Evolutionary conservation across 2,888 invertebrate genomes (phyloP), one percentile per base, ranked within the genome.

Genomic region (Drosophila leonis): DNA sequence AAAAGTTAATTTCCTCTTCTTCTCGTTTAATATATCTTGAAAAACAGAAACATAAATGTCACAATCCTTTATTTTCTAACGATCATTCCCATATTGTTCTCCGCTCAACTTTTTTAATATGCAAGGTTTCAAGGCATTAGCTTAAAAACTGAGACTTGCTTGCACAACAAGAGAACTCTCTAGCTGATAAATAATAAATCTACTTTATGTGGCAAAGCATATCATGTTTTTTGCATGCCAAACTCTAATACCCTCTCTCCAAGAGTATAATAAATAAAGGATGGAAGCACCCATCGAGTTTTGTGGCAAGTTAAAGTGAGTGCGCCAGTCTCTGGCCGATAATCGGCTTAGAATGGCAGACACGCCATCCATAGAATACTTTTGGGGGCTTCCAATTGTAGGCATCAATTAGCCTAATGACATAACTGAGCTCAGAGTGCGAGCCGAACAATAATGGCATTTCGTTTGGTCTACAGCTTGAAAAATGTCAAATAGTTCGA

Each of bases 331-430:
- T 29, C 59, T 48, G 65, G 44, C 59, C 67, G 66, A 75, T 88
- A 86, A 86, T 90, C 90, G 90, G 85, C 90, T 86, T 87, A 87
- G 80, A 73, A 65, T 59, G 62, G 55, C 72, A 65, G 74, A 37
- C 63, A 48, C 56, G 55, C 65, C 41, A 66, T 61, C 49, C 66
- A 46, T 55, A 57, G 76, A 72, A 56, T 65, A 59, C 76, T 74
- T 68, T 57, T 54, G 31, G 52, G 61, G 24, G 62, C 29, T n/a
- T 18, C 35, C 46, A 60, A 72, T 31, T 33, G 18, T 7, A 71
- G 52, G 37, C 27, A 37, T 18, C 86, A 83, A 85, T 83, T 78
- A 88, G 69, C 52, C 61, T 68, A 88, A 88, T 83, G 89, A 80
- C 72, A 48, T 62, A 61, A 59, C 60, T 68, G 71, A 64, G 78